Conservation (phyloP, 1,140 invertebrate species). For the Leucophenga varia region DNA sequence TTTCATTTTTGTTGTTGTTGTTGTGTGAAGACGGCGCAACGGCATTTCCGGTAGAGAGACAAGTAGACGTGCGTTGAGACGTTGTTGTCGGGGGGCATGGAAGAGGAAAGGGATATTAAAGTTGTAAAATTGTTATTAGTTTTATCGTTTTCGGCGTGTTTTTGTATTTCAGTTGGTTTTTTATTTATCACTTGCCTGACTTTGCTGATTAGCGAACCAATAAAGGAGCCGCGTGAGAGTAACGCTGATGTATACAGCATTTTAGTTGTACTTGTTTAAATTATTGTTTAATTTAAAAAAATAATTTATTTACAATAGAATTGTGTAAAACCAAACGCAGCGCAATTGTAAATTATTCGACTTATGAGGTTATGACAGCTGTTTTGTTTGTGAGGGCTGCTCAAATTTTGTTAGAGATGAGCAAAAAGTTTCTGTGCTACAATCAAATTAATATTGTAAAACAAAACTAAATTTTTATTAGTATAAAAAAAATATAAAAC, state of each 20-base stretch:
- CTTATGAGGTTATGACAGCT: no score
- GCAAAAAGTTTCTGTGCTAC: constrained; percentile 17
- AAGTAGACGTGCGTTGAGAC: no score
- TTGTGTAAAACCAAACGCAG: no score
- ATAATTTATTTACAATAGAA: no score
- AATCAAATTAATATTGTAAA: constrained; percentile 15
- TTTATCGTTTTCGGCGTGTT: constrained; percentile 16
- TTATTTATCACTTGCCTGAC: constrained; percentile 55
- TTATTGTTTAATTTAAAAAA: no score
- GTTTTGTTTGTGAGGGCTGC: no score
- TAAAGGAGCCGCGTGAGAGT: constrained; percentile 35
- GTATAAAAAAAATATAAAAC: neutral
- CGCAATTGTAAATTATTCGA: no score
- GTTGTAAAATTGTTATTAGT: constrained; percentile 32
- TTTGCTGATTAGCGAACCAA: constrained; percentile 49
- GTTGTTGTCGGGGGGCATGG: constrained; percentile 11
- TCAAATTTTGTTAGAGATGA: no score
- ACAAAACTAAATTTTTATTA: constrained; percentile 21
- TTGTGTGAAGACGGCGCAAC: constrained; percentile 20
- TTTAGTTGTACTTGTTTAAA: no score
- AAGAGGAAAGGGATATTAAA: constrained; percentile 10
- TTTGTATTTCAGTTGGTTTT: constrained; percentile 16
- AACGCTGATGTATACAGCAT: constrained; percentile 43
- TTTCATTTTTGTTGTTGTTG: constrained; percentile 21
- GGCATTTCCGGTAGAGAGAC: no score